Conservation (phyloP, 1,140 invertebrate genomes). For the Drosophila tani region DNA sequence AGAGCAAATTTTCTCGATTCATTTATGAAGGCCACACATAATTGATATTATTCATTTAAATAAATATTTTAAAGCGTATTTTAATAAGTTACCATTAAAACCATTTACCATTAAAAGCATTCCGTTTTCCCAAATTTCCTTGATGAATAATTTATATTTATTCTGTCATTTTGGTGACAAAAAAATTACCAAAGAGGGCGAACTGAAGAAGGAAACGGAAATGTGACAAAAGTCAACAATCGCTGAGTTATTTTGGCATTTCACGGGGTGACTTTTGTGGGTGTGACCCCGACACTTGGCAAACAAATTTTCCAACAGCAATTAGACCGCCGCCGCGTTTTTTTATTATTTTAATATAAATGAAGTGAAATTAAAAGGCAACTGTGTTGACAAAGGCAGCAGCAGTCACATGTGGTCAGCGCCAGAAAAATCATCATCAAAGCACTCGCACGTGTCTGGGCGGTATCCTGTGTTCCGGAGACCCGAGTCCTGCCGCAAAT, state of each 20-base stretch:
- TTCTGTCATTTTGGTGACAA: not conserved
- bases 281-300: constrained; percentile 64
- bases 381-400: constrained; percentile 77
- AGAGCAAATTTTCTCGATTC: not conserved
- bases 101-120: not conserved
- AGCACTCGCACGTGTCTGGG: constrained; percentile 71
- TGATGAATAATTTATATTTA: constrained; percentile 8
- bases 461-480: constrained; percentile 25
- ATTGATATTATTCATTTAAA: not conserved
- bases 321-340: constrained; percentile 65
- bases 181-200: not conserved
- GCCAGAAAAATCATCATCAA: constrained; percentile 64
- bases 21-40: too few relatives aligned
- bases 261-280: constrained; percentile 54
- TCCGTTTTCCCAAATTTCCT: not conserved
- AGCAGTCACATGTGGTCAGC: constrained; percentile 55
- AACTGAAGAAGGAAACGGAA: constrained; percentile 21
- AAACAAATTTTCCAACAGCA: constrained; percentile 72
- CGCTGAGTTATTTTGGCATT: constrained; percentile 36
- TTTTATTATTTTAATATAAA: constrained; percentile 70
- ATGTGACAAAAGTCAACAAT: constrained; percentile 51
- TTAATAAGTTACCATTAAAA: not conserved
- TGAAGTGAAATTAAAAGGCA: constrained; percentile 80
- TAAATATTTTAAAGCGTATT: not conserved
- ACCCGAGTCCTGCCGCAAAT: constrained; percentile 59